Evolutionary conservation across 2,797 vertebrate genomes (phyloP), one percentile per base, ranked within the genome.

Genomic region (Pogonophryne albipinna): DNA sequence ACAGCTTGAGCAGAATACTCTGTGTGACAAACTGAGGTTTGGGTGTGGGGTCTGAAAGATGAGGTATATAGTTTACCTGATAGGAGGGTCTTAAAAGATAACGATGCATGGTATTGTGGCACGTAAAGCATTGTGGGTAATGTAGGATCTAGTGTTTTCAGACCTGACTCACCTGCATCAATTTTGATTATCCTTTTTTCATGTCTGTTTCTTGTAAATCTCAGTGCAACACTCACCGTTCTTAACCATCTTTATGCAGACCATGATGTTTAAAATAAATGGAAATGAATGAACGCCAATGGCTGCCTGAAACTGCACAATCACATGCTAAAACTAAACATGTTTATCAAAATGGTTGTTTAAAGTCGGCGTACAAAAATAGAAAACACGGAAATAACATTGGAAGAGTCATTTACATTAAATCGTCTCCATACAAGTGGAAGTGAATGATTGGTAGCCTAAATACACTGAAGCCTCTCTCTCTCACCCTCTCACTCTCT

Each of bases 391-490:
- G 10, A 44, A 27, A 66, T 17, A 23, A 1, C 38, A 53, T 31
- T 53, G 14, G 41, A 44, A 5, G 10, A 42, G 34, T 52, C 13
- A 38, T 50, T 66, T 46, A 19, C 5, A 23, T 61, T 11, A 41
- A 27, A 38, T 58, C 19, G 1, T 58, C 14, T 56, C 12, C 41
- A 11, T 38, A 20, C 17, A 55, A 52, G 41, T 13, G 17, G 38
- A 50, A 65, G 75, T 66, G 45, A 58, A 52, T 63, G 75, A 69
- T 13, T 44, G 45, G 51, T 50, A 64, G 41, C 34, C 64, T 73
- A 19, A 72, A 76, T 59, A 58, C 62, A 78, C 34, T 79, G 74
- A 77, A 65, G 67, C 58, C 64, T 7, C 10, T 3, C 41, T 31
- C 59, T 46, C 72, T 27, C 73, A 55, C 68, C 47, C 73, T 64